Conservation (phyloP, 2,113 vertebrate species). For the Chlamydotis undulata region DNA sequence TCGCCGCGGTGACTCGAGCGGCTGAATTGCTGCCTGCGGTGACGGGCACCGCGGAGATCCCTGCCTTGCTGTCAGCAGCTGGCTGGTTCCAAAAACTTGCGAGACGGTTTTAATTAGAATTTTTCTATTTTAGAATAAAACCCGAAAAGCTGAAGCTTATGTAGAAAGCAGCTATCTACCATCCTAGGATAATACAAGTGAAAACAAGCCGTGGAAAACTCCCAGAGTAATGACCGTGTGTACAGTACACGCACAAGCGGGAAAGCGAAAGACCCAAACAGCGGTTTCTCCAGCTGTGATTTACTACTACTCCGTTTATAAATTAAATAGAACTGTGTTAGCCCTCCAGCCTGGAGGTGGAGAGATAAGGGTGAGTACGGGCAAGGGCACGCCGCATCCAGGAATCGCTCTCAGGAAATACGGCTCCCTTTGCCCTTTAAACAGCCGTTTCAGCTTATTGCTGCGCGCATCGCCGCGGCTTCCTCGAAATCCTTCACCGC, state of each 20-base stretch:
- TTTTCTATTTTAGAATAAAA: background rate
- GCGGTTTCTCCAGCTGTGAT: background rate
- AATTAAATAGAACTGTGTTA: background rate
- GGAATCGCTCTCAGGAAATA: background rate
- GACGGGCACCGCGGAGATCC: fast-evolving
- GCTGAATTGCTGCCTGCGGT: background rate
- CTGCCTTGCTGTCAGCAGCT: fast-evolving
- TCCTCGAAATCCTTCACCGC: background rate
- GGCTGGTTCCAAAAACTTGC: fast-evolving
- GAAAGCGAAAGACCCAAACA: background rate
- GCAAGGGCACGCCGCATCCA: background rate
- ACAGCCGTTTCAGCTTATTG: background rate
- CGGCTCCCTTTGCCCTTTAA: background rate
- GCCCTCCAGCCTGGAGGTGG: background rate
- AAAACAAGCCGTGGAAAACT: background rate
- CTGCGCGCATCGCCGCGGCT: background rate
- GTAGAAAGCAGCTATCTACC: background rate
- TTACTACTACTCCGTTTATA: background rate
- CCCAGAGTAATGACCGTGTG: background rate
- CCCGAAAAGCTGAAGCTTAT: background rate
- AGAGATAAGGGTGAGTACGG: background rate
- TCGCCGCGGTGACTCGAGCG: fast-evolving
- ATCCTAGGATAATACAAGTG: background rate
- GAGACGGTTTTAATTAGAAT: background rate
- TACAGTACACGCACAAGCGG: background rate